These are phyloP conservation scores for Drosophila sp. DNA, from an alignment of 1,140 invertebrate species.

Conservation along the genomic window DNA sequence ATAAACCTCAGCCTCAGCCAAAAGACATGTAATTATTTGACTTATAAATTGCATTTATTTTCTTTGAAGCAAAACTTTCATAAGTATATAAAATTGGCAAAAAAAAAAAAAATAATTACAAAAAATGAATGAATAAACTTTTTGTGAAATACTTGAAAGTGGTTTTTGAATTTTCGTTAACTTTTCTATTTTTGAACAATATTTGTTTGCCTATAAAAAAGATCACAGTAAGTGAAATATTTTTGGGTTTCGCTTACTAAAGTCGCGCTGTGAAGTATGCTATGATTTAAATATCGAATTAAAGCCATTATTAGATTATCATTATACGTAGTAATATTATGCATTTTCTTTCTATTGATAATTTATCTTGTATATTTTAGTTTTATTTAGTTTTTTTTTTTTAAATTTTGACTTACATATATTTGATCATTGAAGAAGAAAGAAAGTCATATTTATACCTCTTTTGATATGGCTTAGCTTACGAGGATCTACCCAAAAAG, in stretches of 20 bases:
- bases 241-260: constrained; percentile 20
- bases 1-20: background rate
- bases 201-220: constrained; percentile 27
- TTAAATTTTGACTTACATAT: background rate
- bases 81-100: background rate
- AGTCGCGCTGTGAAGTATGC: background rate
- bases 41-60: background rate
- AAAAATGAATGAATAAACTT: background rate
- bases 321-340: no score
- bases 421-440: background rate
- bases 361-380: no score
- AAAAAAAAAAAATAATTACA: background rate
- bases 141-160: background rate
- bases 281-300: no score
- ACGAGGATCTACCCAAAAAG: constrained; percentile 72
- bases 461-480: constrained; percentile 44
- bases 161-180: constrained; percentile 11
- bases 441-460: background rate
- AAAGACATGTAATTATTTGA: background rate
- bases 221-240: constrained; percentile 65
- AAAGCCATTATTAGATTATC: no score
- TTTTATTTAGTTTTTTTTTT: background rate
- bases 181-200: constrained; percentile 6
- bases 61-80: background rate
- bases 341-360: no score